These are phyloP conservation scores for Caenorhabditis inopinata DNA, from an alignment of 1,140 invertebrate species.

Conservation along the genomic window DNA sequence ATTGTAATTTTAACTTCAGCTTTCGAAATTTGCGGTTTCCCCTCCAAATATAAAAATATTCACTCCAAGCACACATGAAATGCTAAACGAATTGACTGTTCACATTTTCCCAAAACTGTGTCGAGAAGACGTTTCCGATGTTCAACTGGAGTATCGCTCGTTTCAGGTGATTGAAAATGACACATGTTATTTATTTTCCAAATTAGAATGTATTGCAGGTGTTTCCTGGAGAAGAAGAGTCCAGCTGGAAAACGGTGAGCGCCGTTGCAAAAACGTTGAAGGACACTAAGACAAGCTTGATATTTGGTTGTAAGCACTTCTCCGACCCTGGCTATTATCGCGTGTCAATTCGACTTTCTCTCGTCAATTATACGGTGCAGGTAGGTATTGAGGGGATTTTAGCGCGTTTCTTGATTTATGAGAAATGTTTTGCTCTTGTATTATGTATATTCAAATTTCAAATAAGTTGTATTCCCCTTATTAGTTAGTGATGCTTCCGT, in stretches of 20 bases:
- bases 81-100: slow-evolving; percentile 30
- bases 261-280: neutral
- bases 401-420: slow-evolving; percentile 1
- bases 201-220: neutral
- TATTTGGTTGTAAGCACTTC: slow-evolving; percentile 35
- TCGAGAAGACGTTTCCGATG: neutral
- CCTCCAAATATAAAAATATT: slow-evolving; percentile 27
- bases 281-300: slow-evolving; percentile 11
- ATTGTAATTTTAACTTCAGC: slow-evolving; percentile 9
- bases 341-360: slow-evolving; percentile 28
- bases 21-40: slow-evolving; percentile 17
- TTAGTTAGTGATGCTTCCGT: too few relatives aligned
- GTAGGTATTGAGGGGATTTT: neutral
- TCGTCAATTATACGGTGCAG: slow-evolving; percentile 23
- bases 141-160: slow-evolving; percentile 10
- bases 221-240: slow-evolving; percentile 29
- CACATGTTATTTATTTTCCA: neutral
- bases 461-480: too few relatives aligned
- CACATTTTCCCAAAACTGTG: slow-evolving; percentile 30
- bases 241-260: slow-evolving; percentile 19
- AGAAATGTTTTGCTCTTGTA: neutral
- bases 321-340: slow-evolving; percentile 36
- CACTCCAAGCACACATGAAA: slow-evolving; percentile 35
- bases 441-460: neutral
- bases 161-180: slow-evolving; percentile 5